Conservation (phyloP, 2,797 vertebrate species). For the Galago senegalensis region DNA sequence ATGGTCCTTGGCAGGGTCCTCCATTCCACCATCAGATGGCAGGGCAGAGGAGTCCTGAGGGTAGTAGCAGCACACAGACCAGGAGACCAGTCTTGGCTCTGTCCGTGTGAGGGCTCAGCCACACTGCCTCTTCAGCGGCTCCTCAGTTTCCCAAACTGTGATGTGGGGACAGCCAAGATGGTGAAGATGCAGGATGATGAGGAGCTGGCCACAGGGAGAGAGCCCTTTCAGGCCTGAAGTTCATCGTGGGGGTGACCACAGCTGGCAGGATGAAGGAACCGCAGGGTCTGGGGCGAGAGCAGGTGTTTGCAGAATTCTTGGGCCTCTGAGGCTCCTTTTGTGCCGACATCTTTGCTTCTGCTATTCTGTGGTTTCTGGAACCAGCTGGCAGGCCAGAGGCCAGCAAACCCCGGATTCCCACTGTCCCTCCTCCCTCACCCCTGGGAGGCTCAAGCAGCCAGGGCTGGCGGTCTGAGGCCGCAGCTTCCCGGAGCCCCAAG, state of each 20-base stretch:
- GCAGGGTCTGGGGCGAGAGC: fast-evolving
- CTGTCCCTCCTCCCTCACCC: not conserved
- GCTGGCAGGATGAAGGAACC: fast-evolving
- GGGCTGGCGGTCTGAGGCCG: slow-evolving; percentile 62
- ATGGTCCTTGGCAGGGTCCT: fast-evolving
- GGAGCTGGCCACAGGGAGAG: fast-evolving
- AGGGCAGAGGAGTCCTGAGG: fast-evolving
- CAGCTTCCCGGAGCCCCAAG: slow-evolving; percentile 81
- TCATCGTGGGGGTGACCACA: fast-evolving
- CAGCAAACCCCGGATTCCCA: fast-evolving
- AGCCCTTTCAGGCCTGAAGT: not conserved
- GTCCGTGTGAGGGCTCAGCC: fast-evolving
- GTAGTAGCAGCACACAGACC: fast-evolving
- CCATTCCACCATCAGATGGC: fast-evolving
- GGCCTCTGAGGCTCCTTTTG: fast-evolving
- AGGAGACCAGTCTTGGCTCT: fast-evolving
- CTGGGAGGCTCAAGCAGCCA: not conserved
- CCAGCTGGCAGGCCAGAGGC: not conserved
- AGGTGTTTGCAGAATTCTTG: fast-evolving
- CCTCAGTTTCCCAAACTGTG: fast-evolving
- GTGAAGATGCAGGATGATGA: fast-evolving
- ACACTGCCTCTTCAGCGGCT: fast-evolving
- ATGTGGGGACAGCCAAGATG: not conserved
- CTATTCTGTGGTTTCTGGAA: not conserved
- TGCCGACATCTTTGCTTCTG: not conserved